Evolutionary conservation across 2,888 invertebrate species (phyloP).

Genomic region (Heliconius ismenius): DNA sequence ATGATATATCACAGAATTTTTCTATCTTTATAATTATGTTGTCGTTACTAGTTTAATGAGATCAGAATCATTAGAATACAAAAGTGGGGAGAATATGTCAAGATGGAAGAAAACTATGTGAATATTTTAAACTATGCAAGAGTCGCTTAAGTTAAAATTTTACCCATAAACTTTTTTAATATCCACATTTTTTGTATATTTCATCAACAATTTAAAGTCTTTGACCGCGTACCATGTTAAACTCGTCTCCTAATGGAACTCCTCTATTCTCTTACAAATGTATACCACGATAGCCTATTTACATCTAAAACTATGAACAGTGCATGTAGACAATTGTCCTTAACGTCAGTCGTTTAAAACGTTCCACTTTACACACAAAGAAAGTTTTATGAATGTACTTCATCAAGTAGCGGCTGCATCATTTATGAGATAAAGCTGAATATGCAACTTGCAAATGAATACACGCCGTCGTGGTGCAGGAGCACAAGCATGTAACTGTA

Average conservation of each 20-base stretch:
- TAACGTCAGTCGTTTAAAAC: constrained; percentile 67
- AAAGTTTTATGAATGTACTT: constrained; percentile 53
- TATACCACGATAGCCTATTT: constrained; percentile 58
- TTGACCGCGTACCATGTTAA: constrained; percentile 37
- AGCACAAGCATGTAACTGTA: too few relatives aligned
- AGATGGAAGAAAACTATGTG: neutral
- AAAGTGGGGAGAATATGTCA: neutral
- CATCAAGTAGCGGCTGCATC: constrained; percentile 39
- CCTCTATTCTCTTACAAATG: constrained; percentile 43
- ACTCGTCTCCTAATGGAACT: constrained; percentile 40
- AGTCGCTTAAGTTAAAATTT: neutral
- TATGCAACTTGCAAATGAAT: constrained; percentile 14
- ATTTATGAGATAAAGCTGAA: constrained; percentile 29
- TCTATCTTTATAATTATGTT: neutral
- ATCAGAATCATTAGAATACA: neutral
- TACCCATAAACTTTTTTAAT: neutral
- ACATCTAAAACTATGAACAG: constrained; percentile 62
- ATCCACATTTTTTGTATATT: constrained; percentile 24
- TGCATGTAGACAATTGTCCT: constrained; percentile 64
- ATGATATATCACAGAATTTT: neutral
- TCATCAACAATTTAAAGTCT: constrained; percentile 31
- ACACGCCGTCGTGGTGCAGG: too few relatives aligned
- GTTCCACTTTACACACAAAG: constrained; percentile 69
- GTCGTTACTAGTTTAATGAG: neutral
- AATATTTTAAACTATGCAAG: neutral